Percentiles rank a stretch among this genome's conserved stretches.
These are phyloP conservation scores for Hormaphis cornu DNA, from an alignment of 1,140 invertebrate species.

Conservation along the genomic window DNA sequence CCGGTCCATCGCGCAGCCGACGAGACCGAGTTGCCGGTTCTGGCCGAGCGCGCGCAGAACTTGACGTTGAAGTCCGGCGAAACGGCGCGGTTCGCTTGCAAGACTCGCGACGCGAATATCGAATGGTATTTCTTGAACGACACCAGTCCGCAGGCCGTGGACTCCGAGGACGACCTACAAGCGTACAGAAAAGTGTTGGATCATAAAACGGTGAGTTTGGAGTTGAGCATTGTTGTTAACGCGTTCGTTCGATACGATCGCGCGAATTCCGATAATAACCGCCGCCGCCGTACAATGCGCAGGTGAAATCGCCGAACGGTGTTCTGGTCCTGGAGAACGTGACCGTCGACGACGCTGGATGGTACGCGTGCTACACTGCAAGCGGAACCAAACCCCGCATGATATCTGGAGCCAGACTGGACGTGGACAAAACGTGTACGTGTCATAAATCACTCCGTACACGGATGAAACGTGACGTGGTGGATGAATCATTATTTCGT, in stretches of 20 bases:
- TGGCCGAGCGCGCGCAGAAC: constrained; percentile 37
- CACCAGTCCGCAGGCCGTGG: constrained; percentile 14
- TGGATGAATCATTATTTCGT: too few relatives aligned
- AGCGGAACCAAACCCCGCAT: constrained; percentile 58
- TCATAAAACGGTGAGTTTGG: not conserved
- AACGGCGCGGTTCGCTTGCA: constrained; percentile 35
- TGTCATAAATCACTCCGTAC: too few relatives aligned
- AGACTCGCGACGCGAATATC: constrained; percentile 31
- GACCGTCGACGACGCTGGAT: constrained; percentile 73
- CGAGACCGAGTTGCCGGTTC: constrained; percentile 36
- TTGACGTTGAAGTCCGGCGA: constrained; percentile 34
- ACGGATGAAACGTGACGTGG: too few relatives aligned
- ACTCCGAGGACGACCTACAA: not conserved
- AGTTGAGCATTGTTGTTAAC: not conserved
- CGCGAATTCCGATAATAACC: not conserved
- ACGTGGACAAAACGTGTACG: constrained; percentile 69
- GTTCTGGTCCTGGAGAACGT: constrained; percentile 67
- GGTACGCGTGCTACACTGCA: constrained; percentile 83
- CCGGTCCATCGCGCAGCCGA: too few relatives aligned
- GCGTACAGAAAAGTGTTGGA: not conserved
- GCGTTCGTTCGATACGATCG: not conserved
- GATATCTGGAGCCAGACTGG: constrained; percentile 68
- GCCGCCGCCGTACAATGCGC: not conserved
- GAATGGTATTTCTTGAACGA: constrained; percentile 34
- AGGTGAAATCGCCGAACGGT: constrained; percentile 48